Evolutionary conservation across 2,888 invertebrate species (phyloP).

Genomic region (Steinernema carpocapsae): DNA sequence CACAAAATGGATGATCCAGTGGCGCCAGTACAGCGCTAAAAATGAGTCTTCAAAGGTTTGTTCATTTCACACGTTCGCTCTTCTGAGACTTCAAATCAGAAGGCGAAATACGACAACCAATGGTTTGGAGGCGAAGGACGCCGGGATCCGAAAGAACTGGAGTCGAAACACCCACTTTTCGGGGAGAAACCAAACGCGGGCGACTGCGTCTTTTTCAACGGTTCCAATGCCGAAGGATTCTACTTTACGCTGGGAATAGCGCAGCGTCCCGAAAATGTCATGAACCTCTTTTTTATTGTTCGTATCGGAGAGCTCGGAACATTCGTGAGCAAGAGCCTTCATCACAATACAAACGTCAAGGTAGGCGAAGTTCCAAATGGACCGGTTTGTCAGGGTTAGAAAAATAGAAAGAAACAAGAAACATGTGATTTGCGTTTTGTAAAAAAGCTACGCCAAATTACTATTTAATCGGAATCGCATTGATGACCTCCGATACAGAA

Average conservation of each 20-base stretch:
- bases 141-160: neutral
- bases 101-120: neutral
- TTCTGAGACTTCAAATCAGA: no score
- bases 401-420: no score
- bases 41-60: slow-evolving; percentile 3
- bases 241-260: slow-evolving; percentile 63
- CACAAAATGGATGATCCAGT: slow-evolving; percentile 54
- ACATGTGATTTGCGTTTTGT: no score
- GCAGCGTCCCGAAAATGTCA: slow-evolving; percentile 55
- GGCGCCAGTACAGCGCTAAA: neutral
- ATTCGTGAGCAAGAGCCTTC: slow-evolving; percentile 70
- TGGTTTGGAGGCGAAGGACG: neutral
- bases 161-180: neutral
- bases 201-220: slow-evolving; percentile 82
- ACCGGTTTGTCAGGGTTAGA: no score
- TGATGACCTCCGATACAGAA: no score
- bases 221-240: slow-evolving; percentile 74
- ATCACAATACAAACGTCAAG: slow-evolving; percentile 57
- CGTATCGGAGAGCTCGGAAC: slow-evolving; percentile 78
- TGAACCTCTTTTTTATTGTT: slow-evolving; percentile 63
- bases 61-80: no score
- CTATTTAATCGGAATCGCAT: no score
- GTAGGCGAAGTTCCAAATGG: no score
- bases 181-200: slow-evolving; percentile 73
- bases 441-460: no score